Conservation (phyloP, 2,888 invertebrate species). For the Branchellion lobata region DNA sequence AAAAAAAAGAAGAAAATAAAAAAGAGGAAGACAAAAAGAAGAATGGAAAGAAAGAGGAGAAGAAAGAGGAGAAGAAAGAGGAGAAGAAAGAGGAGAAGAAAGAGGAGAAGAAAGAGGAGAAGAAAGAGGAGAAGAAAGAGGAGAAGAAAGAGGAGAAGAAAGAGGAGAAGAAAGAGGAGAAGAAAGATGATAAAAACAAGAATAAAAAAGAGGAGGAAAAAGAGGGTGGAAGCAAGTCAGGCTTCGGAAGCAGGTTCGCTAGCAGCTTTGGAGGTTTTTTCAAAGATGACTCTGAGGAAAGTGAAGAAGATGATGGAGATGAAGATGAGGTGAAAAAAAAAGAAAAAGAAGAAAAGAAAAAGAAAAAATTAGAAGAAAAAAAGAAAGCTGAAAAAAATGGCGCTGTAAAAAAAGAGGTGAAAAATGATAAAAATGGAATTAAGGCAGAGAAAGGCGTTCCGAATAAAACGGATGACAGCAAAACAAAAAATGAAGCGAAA, state of each 20-base stretch:
- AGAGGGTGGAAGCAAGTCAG: no score
- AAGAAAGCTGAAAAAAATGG: conserved; percentile 7
- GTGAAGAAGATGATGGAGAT: no score
- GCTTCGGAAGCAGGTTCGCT: no score
- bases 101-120: neutral
- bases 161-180: conserved; percentile 4
- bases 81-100: neutral
- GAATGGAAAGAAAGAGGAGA: neutral
- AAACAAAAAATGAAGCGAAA: neutral
- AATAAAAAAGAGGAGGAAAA: no score
- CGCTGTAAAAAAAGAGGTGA: neutral
- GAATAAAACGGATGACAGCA: neutral
- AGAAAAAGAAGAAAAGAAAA: neutral
- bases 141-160: conserved; percentile 16
- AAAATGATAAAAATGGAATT: neutral
- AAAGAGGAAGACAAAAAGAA: neutral
- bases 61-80: neutral
- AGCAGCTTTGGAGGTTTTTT: no score
- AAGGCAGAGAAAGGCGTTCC: neutral
- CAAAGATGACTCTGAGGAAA: no score
- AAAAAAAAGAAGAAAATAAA: neutral
- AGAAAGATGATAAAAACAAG: no score
- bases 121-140: neutral
- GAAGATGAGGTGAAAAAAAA: neutral
- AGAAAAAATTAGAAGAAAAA: neutral